Conservation (phyloP, 2,113 vertebrate species). For the Lipotes vexillifer region DNA sequence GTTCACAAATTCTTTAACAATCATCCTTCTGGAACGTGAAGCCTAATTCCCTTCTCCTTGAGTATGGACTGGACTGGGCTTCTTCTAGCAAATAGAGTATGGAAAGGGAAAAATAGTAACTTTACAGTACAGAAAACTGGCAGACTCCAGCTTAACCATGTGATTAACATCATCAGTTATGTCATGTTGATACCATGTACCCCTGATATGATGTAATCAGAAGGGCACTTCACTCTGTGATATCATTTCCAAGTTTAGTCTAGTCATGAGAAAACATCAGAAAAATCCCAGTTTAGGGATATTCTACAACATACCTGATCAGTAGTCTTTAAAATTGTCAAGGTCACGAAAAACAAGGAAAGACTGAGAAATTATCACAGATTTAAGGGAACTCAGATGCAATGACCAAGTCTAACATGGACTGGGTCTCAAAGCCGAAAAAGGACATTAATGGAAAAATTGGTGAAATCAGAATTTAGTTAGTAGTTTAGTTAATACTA, state of each 20-base stretch:
- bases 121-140: not conserved
- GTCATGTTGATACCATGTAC: not conserved
- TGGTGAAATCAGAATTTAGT: not conserved
- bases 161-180: not conserved
- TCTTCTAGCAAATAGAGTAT: not conserved
- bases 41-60: not conserved
- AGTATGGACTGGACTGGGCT: not conserved
- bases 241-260: not conserved
- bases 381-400: not conserved
- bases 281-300: not conserved
- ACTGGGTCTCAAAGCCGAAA: not conserved
- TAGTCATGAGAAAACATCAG: not conserved
- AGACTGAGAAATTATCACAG: not conserved
- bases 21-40: not conserved
- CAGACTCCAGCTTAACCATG: not conserved
- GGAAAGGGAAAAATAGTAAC: not conserved
- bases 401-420: not conserved
- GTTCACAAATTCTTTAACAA: not conserved
- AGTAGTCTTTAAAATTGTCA: not conserved
- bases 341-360: not conserved
- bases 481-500: not conserved
- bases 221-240: not conserved
- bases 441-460: not conserved
- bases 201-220: not conserved
- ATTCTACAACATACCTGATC: not conserved